Conservation (phyloP, 1,140 invertebrate species). For the Camponotus vicinus region DNA sequence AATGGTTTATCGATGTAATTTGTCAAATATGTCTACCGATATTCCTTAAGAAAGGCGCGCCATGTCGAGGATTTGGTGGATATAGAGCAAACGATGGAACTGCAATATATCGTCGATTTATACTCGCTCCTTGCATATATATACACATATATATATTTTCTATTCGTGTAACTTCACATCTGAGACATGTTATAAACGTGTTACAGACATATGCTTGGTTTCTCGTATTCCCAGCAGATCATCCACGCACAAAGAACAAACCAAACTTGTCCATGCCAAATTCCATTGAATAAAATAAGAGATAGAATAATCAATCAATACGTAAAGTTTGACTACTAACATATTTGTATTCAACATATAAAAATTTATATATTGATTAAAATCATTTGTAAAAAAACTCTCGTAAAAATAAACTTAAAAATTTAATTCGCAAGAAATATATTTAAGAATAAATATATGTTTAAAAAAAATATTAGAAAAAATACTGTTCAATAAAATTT, state of each 20-base stretch:
- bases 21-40: constrained; percentile 38
- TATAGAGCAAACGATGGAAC: constrained; percentile 29
- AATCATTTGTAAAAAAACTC: background rate
- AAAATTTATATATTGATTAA: background rate
- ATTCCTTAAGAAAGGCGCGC: constrained; percentile 25
- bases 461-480: background rate
- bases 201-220: constrained; percentile 33
- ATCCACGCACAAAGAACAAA: constrained; percentile 14
- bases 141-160: constrained; percentile 39
- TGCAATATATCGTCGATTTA: constrained; percentile 41
- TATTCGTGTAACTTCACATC: constrained; percentile 44
- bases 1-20: constrained; percentile 46
- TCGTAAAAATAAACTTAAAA: background rate
- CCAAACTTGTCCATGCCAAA: background rate
- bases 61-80: constrained; percentile 30
- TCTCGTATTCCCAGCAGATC: constrained; percentile 27
- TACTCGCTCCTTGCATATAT: background rate
- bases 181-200: background rate
- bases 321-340: background rate
- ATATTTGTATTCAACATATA: background rate
- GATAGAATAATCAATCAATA: background rate
- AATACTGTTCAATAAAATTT: background rate
- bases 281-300: background rate
- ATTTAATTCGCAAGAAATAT: background rate
- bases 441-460: background rate